phyloP scores from a whole-genome alignment of 1,140 invertebrate genomes.

The Danaus melanippus region DNA sequence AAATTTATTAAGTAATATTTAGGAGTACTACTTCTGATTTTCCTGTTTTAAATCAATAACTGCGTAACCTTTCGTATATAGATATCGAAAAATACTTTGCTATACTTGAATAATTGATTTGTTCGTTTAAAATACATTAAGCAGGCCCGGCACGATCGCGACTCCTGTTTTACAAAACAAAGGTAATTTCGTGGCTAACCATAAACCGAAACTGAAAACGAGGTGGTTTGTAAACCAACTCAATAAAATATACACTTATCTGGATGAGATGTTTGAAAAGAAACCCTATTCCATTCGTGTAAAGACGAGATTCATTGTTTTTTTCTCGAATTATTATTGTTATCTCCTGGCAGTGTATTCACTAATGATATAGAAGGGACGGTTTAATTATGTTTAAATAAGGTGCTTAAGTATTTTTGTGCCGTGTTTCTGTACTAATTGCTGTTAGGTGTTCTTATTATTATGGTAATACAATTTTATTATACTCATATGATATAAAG shows the following conservation, averaged over 20 bases:
- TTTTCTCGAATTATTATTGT: neutral
- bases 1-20: too few species aligned
- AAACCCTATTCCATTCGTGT: constrained; percentile 1
- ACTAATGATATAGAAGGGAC: constrained; percentile 16
- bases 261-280: neutral
- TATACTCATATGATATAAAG: too few species aligned
- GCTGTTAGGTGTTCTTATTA: too few species aligned
- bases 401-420: too few species aligned
- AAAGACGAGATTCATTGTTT: constrained; percentile 3
- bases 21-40: too few species aligned
- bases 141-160: constrained; percentile 27
- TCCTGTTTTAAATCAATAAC: too few species aligned
- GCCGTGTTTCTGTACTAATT: too few species aligned
- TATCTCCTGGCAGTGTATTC: constrained; percentile 9
- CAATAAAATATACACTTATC: constrained; percentile 10
- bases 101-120: constrained; percentile 43
- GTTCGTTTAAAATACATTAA: constrained; percentile 55
- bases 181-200: constrained; percentile 38
- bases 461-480: too few species aligned
- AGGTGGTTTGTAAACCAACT: constrained; percentile 13
- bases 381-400: too few species aligned
- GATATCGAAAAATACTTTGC: constrained; percentile 12
- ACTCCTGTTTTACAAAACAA: constrained; percentile 23
- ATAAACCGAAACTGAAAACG: constrained; percentile 25
- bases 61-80: neutral